Evolutionary conservation across 2,113 vertebrate species (phyloP).

Genomic region (Ardeotis arabs): DNA sequence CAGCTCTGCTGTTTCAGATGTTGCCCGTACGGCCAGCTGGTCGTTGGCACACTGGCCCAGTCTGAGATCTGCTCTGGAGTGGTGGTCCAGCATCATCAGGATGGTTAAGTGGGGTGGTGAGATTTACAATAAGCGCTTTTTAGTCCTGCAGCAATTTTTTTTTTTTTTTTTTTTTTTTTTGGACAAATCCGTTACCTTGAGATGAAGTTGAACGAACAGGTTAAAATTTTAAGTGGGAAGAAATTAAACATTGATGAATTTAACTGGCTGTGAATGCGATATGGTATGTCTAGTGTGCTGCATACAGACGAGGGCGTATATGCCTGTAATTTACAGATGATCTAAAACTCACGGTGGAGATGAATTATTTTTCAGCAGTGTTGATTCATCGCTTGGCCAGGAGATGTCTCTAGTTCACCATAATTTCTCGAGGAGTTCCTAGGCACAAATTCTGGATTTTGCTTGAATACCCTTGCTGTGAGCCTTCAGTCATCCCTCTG

Average conservation of each 20-base stretch:
- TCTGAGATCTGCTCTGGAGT: not conserved
- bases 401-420: constrained; percentile 61
- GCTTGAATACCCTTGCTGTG: not conserved
- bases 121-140: not conserved
- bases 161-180: not conserved
- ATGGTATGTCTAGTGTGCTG: accelerated
- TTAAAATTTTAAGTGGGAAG: not conserved
- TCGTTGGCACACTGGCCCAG: accelerated
- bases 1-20: not conserved
- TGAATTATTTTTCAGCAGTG: not conserved
- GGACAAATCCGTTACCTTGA: not conserved
- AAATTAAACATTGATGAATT: accelerated
- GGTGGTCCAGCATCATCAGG: not conserved
- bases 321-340: not conserved
- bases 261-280: not conserved
- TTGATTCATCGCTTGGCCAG: constrained; percentile 27
- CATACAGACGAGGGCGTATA: accelerated
- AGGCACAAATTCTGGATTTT: not conserved
- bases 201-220: accelerated
- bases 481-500: not conserved
- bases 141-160: not conserved
- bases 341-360: not conserved
- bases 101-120: accelerated
- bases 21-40: accelerated
- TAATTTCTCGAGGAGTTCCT: not conserved